A percentile compares a stretch with the other conserved stretches of the same genome.
These are phyloP conservation scores for Virgularia gustaviana DNA, from an alignment of 92 coral and sea anemone genomes.

Conservation along the genomic window DNA sequence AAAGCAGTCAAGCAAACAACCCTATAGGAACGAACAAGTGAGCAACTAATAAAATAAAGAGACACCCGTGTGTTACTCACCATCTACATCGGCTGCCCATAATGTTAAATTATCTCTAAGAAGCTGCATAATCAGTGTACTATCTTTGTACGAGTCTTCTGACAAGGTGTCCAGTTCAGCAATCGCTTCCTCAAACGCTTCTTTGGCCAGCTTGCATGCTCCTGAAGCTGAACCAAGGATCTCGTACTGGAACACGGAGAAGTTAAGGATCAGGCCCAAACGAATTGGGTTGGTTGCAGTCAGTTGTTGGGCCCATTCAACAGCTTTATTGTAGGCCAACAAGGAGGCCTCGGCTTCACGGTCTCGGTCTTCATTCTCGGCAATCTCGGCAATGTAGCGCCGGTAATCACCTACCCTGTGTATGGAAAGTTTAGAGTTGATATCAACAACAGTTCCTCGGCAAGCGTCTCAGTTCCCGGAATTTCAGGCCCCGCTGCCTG, in stretches of 20 bases:
- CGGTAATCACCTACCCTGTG: constrained; percentile 97
- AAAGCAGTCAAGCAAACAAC: too few relatives aligned
- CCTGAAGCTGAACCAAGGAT: constrained; percentile 59
- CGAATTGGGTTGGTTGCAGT: constrained; percentile 68
- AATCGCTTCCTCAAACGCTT: constrained; percentile 73
- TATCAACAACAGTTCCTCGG: too few relatives aligned
- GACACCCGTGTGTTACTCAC: too few relatives aligned
- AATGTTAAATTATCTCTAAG: constrained; percentile 74
- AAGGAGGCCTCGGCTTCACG: constrained; percentile 50
- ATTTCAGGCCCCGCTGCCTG: too few relatives aligned
- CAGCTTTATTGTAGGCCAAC: constrained; percentile 60
- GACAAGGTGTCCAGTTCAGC: constrained; percentile 54
- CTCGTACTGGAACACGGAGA: constrained; percentile 72
- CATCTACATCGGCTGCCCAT: constrained; percentile 65
- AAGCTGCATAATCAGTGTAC: constrained; percentile 79
- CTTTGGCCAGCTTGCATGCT: constrained; percentile 69
- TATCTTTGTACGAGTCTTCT: constrained; percentile 65
- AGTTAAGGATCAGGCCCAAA: constrained; percentile 63
- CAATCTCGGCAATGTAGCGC: constrained; percentile 86
- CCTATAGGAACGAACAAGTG: too few relatives aligned
- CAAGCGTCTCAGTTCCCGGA: too few relatives aligned
- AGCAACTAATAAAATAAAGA: too few relatives aligned
- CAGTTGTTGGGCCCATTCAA: constrained; percentile 31
- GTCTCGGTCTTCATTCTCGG: constrained; percentile 29
- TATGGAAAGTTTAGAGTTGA: too few relatives aligned